Evolutionary conservation across 2,797 vertebrate genomes (phyloP), one percentile per base, ranked within the genome.

Genomic region (Melopsittacus undulatus): DNA sequence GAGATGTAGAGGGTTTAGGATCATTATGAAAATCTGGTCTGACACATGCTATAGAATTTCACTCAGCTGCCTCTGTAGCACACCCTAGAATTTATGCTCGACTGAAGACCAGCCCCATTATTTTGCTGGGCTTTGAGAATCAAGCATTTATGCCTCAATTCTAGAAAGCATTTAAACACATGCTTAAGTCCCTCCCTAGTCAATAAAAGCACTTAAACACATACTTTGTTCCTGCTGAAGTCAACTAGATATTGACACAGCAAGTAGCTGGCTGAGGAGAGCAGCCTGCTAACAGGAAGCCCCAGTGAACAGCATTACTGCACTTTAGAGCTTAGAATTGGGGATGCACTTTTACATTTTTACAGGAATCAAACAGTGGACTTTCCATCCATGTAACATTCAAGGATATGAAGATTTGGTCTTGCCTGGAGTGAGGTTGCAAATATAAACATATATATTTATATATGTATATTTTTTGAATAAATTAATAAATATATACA

Each of bases 201-300:
- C 93, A 95, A 96, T 93, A 95, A 93, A 96, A 89, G 72, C 76
- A 94, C 90, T 93, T 93, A 96, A 93, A 93, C 82, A 96, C 90
- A 86, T 81, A 91, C 87, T 96, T 92, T 87, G 61, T 56, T 94
- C 74, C 90, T 82, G 67, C 54, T 86, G 59, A 88, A 92, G 76
- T 83, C 95, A 88, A 89, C 92, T 90, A 59, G 52, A 95, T 93
- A 69, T 95, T 86, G 85, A 92, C 85, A 90, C 49, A 93, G 73
- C 49, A 76, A 88, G 92, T 11, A 73, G 62, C 63, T 90, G 1
- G 0, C 91, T 68, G 93, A 85, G 70, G 48, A 83, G 81, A 92
- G 13, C 83, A 69, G 69, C 13, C 23, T 42, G 83, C 52, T 61
- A 48, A 82, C 5, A 0, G 57, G 49, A 43, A 94, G 59, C 43